Evolutionary conservation across 2,113 vertebrate genomes (phyloP).

Genomic region (Balaenoptera acutorostrata): DNA sequence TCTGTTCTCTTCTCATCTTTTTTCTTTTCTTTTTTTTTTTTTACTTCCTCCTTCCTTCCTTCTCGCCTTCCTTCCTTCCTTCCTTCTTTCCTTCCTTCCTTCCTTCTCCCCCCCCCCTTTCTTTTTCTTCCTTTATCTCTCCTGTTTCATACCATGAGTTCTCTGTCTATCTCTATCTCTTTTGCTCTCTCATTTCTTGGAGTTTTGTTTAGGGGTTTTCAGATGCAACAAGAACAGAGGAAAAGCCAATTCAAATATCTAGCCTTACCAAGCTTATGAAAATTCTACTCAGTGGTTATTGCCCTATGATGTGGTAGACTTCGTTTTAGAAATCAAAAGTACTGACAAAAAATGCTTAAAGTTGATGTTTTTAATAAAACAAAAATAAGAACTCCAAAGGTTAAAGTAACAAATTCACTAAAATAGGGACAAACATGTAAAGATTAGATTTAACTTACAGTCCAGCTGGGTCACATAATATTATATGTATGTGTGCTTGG

Average conservation of each 20-base stretch:
- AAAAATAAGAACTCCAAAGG: background rate
- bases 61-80: accelerated
- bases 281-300: background rate
- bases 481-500: background rate
- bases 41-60: too few species aligned
- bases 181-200: background rate
- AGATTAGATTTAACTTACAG: background rate
- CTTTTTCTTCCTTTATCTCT: background rate
- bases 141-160: background rate
- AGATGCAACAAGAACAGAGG: background rate
- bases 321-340: background rate
- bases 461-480: background rate
- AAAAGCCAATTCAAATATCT: background rate
- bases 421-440: background rate
- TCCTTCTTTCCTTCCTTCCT: accelerated
- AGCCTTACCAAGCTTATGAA: background rate
- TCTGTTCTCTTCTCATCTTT: background rate
- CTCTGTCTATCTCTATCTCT: too few species aligned
- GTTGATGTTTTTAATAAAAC: background rate
- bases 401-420: background rate
- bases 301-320: background rate
- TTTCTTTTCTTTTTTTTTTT: background rate
- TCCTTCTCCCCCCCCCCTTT: accelerated
- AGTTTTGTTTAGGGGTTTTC: background rate
- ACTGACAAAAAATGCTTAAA: background rate